A percentile compares a stretch with the other conserved stretches of the same genome.
Evolutionary conservation across 2,797 vertebrate genomes (phyloP).

Genomic region (Enteromius trimaculatus): DNA sequence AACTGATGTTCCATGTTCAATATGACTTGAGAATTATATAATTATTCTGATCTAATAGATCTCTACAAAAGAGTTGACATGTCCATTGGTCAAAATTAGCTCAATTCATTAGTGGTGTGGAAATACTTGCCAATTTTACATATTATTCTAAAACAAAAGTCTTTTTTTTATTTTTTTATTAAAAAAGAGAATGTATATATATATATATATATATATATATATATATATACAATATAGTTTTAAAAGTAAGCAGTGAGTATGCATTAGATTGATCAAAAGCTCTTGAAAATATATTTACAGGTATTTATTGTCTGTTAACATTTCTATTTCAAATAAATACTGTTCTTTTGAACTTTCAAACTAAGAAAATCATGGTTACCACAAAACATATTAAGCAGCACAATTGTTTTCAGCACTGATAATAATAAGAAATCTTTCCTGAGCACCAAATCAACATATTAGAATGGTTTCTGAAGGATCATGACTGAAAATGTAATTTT

Average conservation of each 20-base stretch:
- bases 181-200: too few relatives aligned
- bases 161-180: not conserved
- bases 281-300: not conserved
- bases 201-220: too few relatives aligned
- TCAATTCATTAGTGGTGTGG: not conserved
- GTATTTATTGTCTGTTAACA: not conserved
- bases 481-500: not conserved
- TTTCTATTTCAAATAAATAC: not conserved
- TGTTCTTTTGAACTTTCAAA: not conserved
- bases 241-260: not conserved
- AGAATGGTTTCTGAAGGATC: not conserved
- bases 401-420: not conserved
- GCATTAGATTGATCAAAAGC: not conserved
- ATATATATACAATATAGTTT: not conserved
- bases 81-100: not conserved
- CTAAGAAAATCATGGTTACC: not conserved
- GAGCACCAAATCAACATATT: not conserved
- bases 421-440: not conserved
- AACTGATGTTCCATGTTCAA: not conserved
- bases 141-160: not conserved
- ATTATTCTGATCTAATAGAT: not conserved
- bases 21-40: not conserved
- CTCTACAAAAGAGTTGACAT: not conserved
- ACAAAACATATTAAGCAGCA: not conserved
- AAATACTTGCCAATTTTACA: not conserved